Base-by-base conservation (phyloP, 2,113 vertebrate genomes). In the Salvelinus alpinus region DNA sequence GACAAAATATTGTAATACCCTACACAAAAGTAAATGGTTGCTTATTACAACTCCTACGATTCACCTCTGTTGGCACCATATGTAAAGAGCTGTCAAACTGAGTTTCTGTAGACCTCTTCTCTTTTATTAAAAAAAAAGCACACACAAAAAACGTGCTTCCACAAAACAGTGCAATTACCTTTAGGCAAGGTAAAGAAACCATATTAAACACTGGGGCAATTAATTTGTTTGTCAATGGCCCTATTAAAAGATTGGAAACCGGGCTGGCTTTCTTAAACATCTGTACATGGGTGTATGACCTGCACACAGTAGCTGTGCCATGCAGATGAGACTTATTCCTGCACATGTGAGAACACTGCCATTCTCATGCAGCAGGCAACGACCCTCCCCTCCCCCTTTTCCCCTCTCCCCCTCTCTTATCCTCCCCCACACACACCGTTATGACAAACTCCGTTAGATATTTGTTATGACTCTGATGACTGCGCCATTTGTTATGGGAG, bases 381-480 rank as follows among this genome's bases (percentile, higher is more conserved):
- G 8, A 44, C 24, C 27, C 62, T 64, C 62, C 24, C 22, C 62
- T 64, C 20, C 59, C 22, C 9, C 5, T 2, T 31, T 27, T 18
- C 27, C 54, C 14, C 20, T 59, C 72, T 8, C 51, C 29, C 47
- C 60, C 31, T 57, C 54, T 54, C 68, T 27, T 22, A 6, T 25
- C 62, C 62, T 25, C 62, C 22, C 20, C 62, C 66, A n/a, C 38
- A 80, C 79, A 82, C 80, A 78, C 67, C 24, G 22, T 90, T 91
- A 92, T 93, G 93, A 94, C 89, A 48, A 92, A 94, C 93, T 88
- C 85, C 29, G 77, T 78, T 77, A 73, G 88, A 89, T 92, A 94
- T 93, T 90, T 91, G 91, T 92, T 93, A 92, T 94, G 93, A 94
- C 89, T 90, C 88, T 83, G 80, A 81, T 88, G 92, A 91, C 90